These are phyloP conservation scores for Parasteatoda lunata DNA, from an alignment of 2,888 invertebrate genomes.

Conservation along the genomic window DNA sequence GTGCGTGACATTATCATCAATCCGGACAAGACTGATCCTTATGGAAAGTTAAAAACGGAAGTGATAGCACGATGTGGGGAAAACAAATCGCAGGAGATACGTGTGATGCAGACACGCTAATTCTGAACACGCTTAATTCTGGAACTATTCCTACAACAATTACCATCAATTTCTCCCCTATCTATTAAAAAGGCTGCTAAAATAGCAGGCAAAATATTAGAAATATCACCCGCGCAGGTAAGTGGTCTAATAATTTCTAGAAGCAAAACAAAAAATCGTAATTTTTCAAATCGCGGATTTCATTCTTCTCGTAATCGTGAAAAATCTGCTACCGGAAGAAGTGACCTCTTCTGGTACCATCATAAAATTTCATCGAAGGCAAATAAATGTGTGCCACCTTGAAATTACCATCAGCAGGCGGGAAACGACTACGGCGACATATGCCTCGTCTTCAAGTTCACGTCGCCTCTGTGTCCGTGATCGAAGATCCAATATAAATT, in stretches of 20 bases:
- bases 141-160: conserved; percentile 30
- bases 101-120: background rate
- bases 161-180: background rate
- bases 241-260: no score
- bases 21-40: background rate
- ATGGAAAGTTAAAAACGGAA: conserved; percentile 2
- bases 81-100: background rate
- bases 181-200: conserved; percentile 14
- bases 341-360: no score
- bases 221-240: no score
- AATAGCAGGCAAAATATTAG: conserved; percentile 24
- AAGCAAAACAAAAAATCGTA: no score
- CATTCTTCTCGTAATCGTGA: no score
- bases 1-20: conserved; percentile 18
- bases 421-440: background rate
- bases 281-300: no score
- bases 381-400: background rate
- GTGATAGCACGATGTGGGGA: conserved; percentile 3
- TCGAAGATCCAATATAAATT: background rate
- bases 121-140: background rate
- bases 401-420: background rate
- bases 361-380: no score
- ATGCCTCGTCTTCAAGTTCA: background rate
- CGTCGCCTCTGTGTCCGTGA: background rate
- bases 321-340: no score